Base-by-base conservation (phyloP, 2,888 invertebrate genomes). In the Clostera curtula region DNA sequence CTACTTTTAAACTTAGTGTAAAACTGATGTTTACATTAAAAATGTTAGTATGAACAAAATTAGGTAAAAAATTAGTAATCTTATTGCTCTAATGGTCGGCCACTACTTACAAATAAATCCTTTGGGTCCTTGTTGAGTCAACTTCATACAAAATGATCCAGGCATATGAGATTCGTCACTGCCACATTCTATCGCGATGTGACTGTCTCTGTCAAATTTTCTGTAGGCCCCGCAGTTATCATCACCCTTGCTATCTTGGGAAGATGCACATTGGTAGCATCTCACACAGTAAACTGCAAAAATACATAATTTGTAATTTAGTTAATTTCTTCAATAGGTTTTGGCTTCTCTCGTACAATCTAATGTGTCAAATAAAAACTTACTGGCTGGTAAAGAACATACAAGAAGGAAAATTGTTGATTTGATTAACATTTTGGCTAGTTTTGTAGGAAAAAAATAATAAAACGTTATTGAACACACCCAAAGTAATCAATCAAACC, bases 31-130 rank as follows among this genome's bases (percentile, higher is more conserved):
- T n/a, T n/a, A n/a, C n/a, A n/a, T n/a, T n/a, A n/a, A n/a, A n/a
- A n/a, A n/a, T n/a, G n/a, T n/a, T n/a, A n/a, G n/a, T n/a, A n/a
- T n/a, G n/a, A n/a, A n/a, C n/a, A n/a, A n/a, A n/a, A n/a, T n/a
- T n/a, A n/a, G n/a, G n/a, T n/a, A n/a, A n/a, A n/a, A n/a, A n/a
- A n/a, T n/a, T n/a, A n/a, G n/a, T n/a, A n/a, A n/a, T n/a, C n/a
- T n/a, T n/a, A n/a, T 17, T 9, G 13, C 24, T 8, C 5, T 14
- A 19, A 16, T 13, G 14, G 8, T 16, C 16, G 22, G 23, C n/a
- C n/a, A n/a, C n/a, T n/a, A 90, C 95, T 90, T 85, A 97, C 97
- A 98, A 58, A 96, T 93, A 63, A 96, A 96, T 40, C 96, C 96
- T 65, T 92, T 90, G 0, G 97, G 97, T 32, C 97, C 93, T 66